Conservation (phyloP, 2,888 invertebrate genomes). For the Limnephilus auricula region DNA sequence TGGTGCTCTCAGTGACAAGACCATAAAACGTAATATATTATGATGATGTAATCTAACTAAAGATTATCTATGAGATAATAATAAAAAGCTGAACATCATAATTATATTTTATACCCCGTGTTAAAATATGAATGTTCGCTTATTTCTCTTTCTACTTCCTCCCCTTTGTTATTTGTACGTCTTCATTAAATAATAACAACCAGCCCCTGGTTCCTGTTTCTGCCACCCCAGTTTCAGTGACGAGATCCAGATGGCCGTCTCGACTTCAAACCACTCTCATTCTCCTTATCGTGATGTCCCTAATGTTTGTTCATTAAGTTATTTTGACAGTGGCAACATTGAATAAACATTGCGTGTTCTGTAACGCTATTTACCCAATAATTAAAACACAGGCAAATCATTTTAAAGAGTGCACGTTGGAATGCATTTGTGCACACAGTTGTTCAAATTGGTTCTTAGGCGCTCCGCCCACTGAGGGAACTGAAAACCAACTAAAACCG, state of each 20-base stretch:
- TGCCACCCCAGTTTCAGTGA: background rate
- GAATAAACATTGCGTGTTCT: background rate
- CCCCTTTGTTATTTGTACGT: slow-evolving; percentile 6
- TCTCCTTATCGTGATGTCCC: background rate
- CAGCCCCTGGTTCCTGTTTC: background rate
- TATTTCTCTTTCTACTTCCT: background rate
- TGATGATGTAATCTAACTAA: background rate
- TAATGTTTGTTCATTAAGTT: background rate
- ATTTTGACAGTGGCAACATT: background rate
- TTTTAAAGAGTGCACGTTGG: no score
- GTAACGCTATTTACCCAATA: background rate
- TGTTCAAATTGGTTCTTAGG: no score
- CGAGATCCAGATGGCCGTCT: slow-evolving; percentile 33
- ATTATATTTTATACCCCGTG: background rate
- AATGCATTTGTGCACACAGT: no score
- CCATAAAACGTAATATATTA: no score
- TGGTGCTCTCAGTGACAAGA: background rate
- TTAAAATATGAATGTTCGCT: background rate
- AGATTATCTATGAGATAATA: background rate
- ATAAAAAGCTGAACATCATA: background rate
- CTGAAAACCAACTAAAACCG: no score
- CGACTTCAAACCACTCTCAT: background rate
- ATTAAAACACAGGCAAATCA: background rate
- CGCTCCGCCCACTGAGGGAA: no score
- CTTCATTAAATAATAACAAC: background rate